Evolutionary conservation across 2,888 invertebrate species (phyloP).

Genomic region (Nomada hirtipes): DNA sequence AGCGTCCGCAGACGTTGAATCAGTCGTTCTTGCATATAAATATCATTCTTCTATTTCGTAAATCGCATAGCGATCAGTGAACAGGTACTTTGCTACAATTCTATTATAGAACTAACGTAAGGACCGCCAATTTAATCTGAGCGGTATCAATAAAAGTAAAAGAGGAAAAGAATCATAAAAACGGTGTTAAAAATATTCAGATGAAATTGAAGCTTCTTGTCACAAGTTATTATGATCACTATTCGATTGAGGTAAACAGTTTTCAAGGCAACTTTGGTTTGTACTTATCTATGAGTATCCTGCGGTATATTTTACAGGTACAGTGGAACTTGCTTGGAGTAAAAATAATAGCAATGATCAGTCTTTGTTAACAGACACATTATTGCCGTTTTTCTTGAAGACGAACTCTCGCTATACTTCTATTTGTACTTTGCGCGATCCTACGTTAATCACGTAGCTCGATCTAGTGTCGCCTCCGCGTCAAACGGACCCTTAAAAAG

Average conservation of each 20-base stretch:
- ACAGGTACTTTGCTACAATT: conserved; percentile 46
- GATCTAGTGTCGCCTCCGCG: not conserved
- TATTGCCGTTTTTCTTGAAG: not conserved
- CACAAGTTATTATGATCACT: too few relatives aligned
- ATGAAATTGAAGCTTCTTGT: not conserved
- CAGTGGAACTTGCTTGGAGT: conserved; percentile 12
- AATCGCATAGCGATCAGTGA: conserved; percentile 19
- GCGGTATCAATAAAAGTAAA: not conserved
- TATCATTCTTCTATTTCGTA: conserved; percentile 29
- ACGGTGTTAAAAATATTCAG: not conserved
- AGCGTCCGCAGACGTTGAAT: not conserved
- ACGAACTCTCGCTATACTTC: conserved; percentile 8
- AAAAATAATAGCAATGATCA: not conserved
- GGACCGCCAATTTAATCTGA: not conserved
- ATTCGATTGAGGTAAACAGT: conserved; percentile 51
- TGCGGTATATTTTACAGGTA: not conserved
- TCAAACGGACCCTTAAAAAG: not conserved
- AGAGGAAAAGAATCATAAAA: not conserved
- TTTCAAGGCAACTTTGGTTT: conserved; percentile 65
- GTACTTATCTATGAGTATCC: conserved; percentile 40
- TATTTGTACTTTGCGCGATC: conserved; percentile 31
- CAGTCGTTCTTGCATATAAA: conserved; percentile 20
- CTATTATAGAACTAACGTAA: conserved; percentile 22
- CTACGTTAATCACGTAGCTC: not conserved
- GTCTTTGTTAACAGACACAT: not conserved